These are phyloP conservation scores for Vanessa atalanta DNA, from an alignment of 1,140 invertebrate genomes.

Conservation along the genomic window DNA sequence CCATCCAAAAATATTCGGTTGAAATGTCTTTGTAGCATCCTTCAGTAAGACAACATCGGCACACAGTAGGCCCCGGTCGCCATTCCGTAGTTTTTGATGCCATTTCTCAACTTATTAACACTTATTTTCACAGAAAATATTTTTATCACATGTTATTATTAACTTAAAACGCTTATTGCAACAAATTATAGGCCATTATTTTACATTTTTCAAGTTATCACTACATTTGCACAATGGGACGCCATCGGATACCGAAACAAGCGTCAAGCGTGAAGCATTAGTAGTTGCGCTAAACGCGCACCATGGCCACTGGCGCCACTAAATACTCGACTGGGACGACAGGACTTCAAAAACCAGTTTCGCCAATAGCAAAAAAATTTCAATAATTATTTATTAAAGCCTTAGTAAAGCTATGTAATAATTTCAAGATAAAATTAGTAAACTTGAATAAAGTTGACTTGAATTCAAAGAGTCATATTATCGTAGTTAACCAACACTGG, in stretches of 20 bases:
- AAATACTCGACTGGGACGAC: neutral
- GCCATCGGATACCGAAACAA: slow-evolving; percentile 35
- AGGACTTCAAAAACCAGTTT: neutral
- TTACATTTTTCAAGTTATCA: slow-evolving; percentile 24
- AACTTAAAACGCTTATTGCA: slow-evolving; percentile 15
- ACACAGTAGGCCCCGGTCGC: slow-evolving; percentile 69
- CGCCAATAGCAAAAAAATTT: neutral
- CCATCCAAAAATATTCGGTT: slow-evolving; percentile 78
- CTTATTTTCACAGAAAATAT: slow-evolving; percentile 55
- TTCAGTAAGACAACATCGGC: slow-evolving; percentile 70
- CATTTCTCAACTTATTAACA: slow-evolving; percentile 58
- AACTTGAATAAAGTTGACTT: no score
- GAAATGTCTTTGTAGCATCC: slow-evolving; percentile 76
- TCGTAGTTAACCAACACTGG: no score
- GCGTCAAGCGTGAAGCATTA: neutral
- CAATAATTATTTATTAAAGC: no score
- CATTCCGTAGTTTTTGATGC: slow-evolving; percentile 64
- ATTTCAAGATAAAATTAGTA: no score
- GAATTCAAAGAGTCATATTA: no score
- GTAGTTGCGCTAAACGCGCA: neutral
- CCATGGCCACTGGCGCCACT: neutral
- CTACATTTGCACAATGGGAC: slow-evolving; percentile 30
- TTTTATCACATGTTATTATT: slow-evolving; percentile 51
- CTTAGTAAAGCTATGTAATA: no score
- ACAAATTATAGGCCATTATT: slow-evolving; percentile 7